phyloP scores from a whole-genome alignment of 2,113 vertebrate species.

The Potamarius usumacintae region DNA sequence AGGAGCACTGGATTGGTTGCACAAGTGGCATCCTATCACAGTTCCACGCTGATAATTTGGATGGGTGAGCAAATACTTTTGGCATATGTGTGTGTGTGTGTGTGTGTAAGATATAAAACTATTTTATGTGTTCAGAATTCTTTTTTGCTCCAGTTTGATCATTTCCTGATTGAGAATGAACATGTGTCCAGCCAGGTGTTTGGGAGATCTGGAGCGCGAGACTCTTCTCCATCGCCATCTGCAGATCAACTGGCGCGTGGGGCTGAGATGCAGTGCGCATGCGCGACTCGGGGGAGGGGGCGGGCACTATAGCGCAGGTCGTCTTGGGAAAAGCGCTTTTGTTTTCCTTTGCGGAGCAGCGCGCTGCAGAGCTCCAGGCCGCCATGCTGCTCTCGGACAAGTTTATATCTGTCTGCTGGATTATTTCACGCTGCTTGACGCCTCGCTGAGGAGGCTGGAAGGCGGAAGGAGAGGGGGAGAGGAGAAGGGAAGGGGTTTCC shows the following conservation, averaged over 20 bases:
- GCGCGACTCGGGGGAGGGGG: slow-evolving; percentile 49
- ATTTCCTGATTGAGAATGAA: no score
- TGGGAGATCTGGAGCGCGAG: no score
- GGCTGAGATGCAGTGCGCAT: slow-evolving; percentile 60
- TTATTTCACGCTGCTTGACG: not conserved
- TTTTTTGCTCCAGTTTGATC: no score
- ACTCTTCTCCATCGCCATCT: slow-evolving; percentile 4
- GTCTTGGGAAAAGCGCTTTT: slow-evolving; percentile 65
- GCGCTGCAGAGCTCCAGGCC: not conserved
- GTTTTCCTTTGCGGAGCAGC: slow-evolving; percentile 66
- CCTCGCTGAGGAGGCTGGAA: slow-evolving; percentile 40
- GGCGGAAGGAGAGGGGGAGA: slow-evolving; percentile 50
- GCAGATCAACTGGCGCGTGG: slow-evolving; percentile 41
- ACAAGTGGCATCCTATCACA: no score
- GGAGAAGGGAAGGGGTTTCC: slow-evolving; percentile 43
- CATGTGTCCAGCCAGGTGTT: no score
- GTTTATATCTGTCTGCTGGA: not conserved
- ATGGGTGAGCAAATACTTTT: no score
- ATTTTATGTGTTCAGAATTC: no score
- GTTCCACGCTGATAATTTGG: no score
- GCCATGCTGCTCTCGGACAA: not conserved
- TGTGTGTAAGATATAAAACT: no score
- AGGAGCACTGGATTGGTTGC: no score
- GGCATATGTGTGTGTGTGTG: no score
- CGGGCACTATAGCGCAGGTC: slow-evolving; percentile 60